Base-by-base conservation (phyloP, 2,888 invertebrate genomes). In the Melanotus villosus region DNA sequence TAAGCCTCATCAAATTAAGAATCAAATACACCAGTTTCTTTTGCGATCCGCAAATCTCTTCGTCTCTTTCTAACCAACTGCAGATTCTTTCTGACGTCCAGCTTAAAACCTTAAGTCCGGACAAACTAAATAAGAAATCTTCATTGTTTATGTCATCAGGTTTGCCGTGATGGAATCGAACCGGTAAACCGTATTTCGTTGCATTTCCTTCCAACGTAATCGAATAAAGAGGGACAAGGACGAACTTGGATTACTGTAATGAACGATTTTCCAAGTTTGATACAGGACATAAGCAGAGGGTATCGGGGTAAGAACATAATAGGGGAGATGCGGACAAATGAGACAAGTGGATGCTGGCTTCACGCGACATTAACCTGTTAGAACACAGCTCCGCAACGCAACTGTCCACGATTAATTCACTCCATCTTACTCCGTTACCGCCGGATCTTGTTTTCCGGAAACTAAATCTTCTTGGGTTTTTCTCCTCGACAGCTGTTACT, bases 311-410 rank as follows among this genome's bases (percentile, higher is more conserved):
- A 69, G 68, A 34, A 69, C 64, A 59, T 69, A 69, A 69, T 69
- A 66, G 65, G 70, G 70, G 66, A 63, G 70, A 70, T 70, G 66
- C 63, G 81, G 79, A 80, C 79, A 82, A 82, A 83, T 81, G 82
- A 81, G 81, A 81, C 82, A 80, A 80, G 80, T 80, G 80, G 79
- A 78, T 78, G 77, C 77, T 76, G 75, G 80, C 80, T 84, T 84
- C 80, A 82, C 83, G 83, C 83, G 80, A 83, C 84, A 84, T 84
- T 84, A 84, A 84, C 81, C 83, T 82, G 82, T 82, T 83, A 80
- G 78, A 81, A 79, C 77, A 75, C 82, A 82, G 81, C 75, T 74
- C 79, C 76, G 73, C 76, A 75, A 69, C 68, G 65, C 68, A 76
- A 77, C 75, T 80, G 79, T 77, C 77, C 79, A 74, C 80, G 81